Evolutionary conservation across 2,888 invertebrate genomes (phyloP), one percentile per base, ranked within the genome.

Genomic region (Andricus quercusramuli): DNA sequence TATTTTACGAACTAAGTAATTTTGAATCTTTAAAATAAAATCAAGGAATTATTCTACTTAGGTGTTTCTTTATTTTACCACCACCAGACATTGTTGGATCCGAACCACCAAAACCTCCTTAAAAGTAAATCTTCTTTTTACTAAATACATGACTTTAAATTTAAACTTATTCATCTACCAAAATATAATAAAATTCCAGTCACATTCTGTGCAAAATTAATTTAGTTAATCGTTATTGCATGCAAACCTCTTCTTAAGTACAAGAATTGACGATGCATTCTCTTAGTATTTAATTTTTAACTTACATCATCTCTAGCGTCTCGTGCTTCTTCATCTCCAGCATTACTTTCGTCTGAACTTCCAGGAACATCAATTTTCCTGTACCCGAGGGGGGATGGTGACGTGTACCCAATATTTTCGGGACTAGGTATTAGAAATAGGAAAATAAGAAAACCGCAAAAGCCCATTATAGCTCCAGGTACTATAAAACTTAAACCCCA

Each of bases 401-500:
- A 87, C 11, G 91, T 86, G 79, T 96, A 94, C 0, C 97, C 97
- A 74, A 98, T 96, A 86, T 96, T 95, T 78, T 94, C 93, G 0
- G 98, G 98, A 88, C 96, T 96, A n/a, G 97, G 96, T 2, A 96
- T 96, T 51, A 99, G 93, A 90, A 98, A 96, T 81, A 98, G 93
- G 93, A 98, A 98, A 76, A 98, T 94, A 0, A 97, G 80, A 82
- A 96, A 94, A 2, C 96, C 98, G 32, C 94, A 93, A 0, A 93
- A 86, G 2, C 95, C 96, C 93, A 98, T 98, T 85, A 97, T 96
- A 74, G 96, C 93, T 25, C 97, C 98, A 9, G 99, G 99, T 85
- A 98, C 96, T 74, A 98, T 96, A 93, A 99, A 99, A 47, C 98
- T 98, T 77, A 97, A 93, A 0, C 97, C 96, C 99, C 99, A 99